Conservation (phyloP, 2,113 vertebrate species). For the Mesembrinibis cayennensis region DNA sequence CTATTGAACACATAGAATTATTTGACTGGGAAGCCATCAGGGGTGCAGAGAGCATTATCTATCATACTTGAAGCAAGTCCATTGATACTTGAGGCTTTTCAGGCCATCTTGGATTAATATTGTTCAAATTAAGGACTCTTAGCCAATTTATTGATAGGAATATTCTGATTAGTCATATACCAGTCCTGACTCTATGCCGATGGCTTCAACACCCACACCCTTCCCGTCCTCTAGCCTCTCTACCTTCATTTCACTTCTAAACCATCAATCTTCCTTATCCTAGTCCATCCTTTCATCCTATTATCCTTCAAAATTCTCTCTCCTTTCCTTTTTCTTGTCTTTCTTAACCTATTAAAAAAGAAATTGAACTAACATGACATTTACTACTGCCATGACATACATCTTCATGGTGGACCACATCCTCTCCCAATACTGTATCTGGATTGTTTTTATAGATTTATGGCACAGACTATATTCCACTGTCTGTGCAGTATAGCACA, state of each 20-base stretch:
- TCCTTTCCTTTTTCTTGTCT: not conserved
- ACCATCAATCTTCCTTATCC: not conserved
- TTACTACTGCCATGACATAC: not conserved
- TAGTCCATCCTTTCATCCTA: not conserved
- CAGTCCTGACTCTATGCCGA: not conserved
- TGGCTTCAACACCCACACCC: not conserved
- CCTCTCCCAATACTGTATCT: not conserved
- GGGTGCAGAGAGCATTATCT: accelerated
- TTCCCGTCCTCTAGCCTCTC: not conserved
- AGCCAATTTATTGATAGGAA: not conserved
- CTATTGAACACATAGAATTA: not conserved
- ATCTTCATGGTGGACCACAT: not conserved
- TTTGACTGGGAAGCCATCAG: not conserved
- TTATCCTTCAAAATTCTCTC: not conserved
- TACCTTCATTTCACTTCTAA: not conserved
- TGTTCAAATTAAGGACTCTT: not conserved
- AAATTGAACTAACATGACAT: not conserved
- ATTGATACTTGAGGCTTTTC: not conserved
- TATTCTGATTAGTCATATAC: not conserved
- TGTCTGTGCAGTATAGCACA: not conserved
- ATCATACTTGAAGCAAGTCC: not conserved
- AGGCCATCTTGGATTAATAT: not conserved
- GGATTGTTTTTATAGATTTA: not conserved
- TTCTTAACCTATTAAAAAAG: not conserved
- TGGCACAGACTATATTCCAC: not conserved